Evolutionary conservation across 2,888 invertebrate species (phyloP).

Genomic region (Parascotia fuliginaria): DNA sequence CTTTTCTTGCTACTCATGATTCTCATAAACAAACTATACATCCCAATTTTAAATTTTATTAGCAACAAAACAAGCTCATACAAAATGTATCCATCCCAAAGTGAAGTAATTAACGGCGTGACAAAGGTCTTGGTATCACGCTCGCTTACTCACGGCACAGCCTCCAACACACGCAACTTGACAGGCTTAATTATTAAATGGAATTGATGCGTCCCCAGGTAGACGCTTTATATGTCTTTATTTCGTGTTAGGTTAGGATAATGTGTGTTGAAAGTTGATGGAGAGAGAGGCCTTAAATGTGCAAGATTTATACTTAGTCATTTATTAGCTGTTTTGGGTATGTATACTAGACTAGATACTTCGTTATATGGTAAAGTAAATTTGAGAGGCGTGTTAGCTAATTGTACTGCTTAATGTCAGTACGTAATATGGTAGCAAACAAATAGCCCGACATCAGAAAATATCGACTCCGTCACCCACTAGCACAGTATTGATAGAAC

Average conservation of each 20-base stretch:
- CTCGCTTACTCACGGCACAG: constrained; percentile 10
- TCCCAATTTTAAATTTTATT: constrained; percentile 15
- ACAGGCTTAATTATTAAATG: constrained; percentile 47
- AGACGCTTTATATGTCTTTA: constrained; percentile 29
- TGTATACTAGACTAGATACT: too few species aligned
- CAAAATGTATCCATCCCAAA: constrained; percentile 38
- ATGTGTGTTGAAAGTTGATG: constrained; percentile 3
- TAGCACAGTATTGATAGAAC: too few species aligned
- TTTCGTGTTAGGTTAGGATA: constrained; percentile 13
- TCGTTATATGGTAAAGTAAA: too few species aligned
- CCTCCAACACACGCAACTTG: constrained; percentile 34
- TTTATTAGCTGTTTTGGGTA: too few species aligned
- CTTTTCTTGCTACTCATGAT: not conserved
- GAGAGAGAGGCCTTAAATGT: not conserved
- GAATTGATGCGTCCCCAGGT: constrained; percentile 47
- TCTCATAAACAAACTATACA: not conserved
- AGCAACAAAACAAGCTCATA: constrained; percentile 24
- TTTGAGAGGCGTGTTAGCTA: too few species aligned
- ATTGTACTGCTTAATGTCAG: too few species aligned
- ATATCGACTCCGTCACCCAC: too few species aligned
- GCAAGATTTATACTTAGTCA: not conserved
- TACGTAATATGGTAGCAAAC: too few species aligned
- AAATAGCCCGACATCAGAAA: too few species aligned
- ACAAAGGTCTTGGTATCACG: constrained; percentile 37
- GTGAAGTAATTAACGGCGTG: constrained; percentile 38